phyloP scores from a whole-genome alignment of 2,113 vertebrate species.

The Rhizomys pruinosus region DNA sequence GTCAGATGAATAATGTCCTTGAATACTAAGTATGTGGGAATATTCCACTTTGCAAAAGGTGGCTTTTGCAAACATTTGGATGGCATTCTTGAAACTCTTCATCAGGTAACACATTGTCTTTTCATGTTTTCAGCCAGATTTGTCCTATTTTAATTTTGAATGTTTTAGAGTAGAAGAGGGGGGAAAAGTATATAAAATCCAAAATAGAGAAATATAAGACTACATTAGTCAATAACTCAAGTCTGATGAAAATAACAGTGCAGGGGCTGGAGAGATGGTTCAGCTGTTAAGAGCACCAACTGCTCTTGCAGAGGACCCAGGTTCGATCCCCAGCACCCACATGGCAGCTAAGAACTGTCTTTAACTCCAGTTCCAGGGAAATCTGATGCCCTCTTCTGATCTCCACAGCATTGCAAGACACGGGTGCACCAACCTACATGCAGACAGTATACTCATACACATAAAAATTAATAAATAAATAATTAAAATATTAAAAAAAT shows the following conservation, averaged over 20 bases:
- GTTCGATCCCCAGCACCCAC: no score
- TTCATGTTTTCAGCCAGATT: neutral
- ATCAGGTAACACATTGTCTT: neutral
- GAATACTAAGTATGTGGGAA: conserved; percentile 46
- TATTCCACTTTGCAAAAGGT: neutral
- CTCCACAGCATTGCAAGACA: no score
- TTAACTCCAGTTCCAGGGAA: no score
- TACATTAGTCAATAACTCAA: neutral
- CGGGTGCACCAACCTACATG: no score
- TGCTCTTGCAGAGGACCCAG: no score
- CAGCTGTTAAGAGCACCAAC: no score
- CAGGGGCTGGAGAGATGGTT: no score
- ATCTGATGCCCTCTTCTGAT: no score
- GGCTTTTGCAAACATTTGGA: conserved; percentile 16
- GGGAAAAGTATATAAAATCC: neutral
- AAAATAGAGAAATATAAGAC: neutral
- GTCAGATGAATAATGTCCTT: conserved; percentile 33
- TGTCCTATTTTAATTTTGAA: conserved; percentile 37
- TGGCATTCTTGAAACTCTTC: neutral
- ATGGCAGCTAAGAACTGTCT: no score
- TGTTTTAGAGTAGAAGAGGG: neutral
- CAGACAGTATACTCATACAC: no score
- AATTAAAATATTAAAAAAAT: no score
- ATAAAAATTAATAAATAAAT: no score
- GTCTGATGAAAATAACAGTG: conserved; percentile 13